Base-by-base conservation (phyloP, 2,888 invertebrate genomes). In the Rhagophthalmus giganteus region DNA sequence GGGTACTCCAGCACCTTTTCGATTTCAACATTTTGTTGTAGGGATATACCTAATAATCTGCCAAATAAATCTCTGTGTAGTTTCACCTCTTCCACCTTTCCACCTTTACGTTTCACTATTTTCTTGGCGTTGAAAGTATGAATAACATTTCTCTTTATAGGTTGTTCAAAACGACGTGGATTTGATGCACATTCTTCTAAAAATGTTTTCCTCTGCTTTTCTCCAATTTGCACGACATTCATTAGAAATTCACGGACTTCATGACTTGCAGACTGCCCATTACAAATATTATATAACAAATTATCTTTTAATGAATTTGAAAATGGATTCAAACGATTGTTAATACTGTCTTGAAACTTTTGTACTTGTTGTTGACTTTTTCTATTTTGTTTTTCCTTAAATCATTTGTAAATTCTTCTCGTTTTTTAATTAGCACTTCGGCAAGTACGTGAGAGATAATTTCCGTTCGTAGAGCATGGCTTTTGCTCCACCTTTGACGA, bases 1-100 rank as follows among this genome's bases (percentile, higher is more conserved):
- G 65, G 63, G 54, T 58, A 66, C 51, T 44, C 53, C 26, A 65
- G 52, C 39, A 53, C 55, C 58, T 61, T 61, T 55, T 63, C 56
- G 20, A 64, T 32, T 34, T 65, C 54, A 40, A 64, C 55, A 46
- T 60, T 56, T 39, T 59, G 57, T 58, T 58, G 15, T 27, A 63
- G 13, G 41, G 61, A 60, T 16, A 46, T 52, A 37, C 54, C 47
- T 1, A 62, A 39, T 33, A 62, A 39, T 9, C 57, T 40, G 38
- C 58, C 62, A 51, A 63, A 63, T 40, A 61, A 20, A 50, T 63
- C 58, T 50, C 59, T 33, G 31, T 61, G 59, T 3, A 61, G 57
- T 33, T 57, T 50, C 31, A 63, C 46, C 60, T 65, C 61, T 57
- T 54, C 44, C 1, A 55, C 26, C 62, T 64, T 63, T 33, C n/a